phyloP scores from a whole-genome alignment of 2,113 vertebrate species.

The Daphoenositta chrysoptera region DNA sequence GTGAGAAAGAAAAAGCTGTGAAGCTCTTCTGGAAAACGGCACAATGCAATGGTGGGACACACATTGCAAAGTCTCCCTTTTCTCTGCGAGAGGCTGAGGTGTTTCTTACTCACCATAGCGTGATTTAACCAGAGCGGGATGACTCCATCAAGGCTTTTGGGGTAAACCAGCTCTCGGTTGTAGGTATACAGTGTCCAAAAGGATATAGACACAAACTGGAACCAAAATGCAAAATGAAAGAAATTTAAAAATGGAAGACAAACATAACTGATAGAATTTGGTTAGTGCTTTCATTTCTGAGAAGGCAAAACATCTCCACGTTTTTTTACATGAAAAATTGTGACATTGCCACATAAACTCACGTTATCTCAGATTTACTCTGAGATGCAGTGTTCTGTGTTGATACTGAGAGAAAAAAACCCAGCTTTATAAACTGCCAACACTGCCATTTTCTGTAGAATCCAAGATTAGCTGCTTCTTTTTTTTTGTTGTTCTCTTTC shows the following conservation, averaged over 20 bases:
- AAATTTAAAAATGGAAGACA: neutral
- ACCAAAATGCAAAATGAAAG: constrained; percentile 5
- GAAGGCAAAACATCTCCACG: neutral
- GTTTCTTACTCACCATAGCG: constrained; percentile 79
- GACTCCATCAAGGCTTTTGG: constrained; percentile 75
- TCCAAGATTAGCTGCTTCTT: neutral
- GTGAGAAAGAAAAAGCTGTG: neutral
- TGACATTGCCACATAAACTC: neutral
- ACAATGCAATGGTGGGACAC: neutral
- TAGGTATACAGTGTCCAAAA: constrained; percentile 87
- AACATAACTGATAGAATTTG: neutral
- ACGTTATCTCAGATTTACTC: neutral
- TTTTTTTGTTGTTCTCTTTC: rapidly evolving
- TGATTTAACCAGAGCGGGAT: constrained; percentile 88
- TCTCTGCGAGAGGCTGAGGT: neutral
- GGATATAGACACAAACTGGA: constrained; percentile 80
- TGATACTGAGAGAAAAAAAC: neutral
- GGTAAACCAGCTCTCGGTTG: constrained; percentile 84
- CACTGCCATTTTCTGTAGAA: neutral
- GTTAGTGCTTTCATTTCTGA: neutral
- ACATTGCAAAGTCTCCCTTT: neutral
- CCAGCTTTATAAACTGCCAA: neutral
- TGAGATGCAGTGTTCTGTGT: neutral
- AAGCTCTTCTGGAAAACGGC: neutral
- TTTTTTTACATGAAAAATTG: neutral